phyloP scores from a whole-genome alignment of 2,888 invertebrate species.

The Luperina nickerlii region DNA sequence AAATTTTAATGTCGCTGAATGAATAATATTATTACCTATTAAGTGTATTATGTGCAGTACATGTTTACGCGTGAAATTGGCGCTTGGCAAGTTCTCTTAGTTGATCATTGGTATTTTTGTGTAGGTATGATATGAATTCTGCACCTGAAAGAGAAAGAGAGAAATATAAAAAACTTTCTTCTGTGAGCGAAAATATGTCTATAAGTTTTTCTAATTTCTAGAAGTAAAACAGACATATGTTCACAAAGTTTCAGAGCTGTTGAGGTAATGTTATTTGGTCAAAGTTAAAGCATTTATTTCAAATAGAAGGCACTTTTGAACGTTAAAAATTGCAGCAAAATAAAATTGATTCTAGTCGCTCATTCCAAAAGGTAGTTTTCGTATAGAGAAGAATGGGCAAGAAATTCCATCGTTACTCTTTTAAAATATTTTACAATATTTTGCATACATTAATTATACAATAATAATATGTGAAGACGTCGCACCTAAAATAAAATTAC shows the following conservation, averaged over 20 bases:
- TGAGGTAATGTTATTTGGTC: not conserved
- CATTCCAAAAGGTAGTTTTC: too few relatives aligned
- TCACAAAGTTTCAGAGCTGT: not conserved
- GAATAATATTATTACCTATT: not conserved
- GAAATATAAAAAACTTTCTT: not conserved
- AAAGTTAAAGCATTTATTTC: too few relatives aligned
- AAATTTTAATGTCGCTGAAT: not conserved
- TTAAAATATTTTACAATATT: too few relatives aligned
- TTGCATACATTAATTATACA: too few relatives aligned
- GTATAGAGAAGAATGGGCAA: too few relatives aligned
- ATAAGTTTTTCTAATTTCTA: not conserved
- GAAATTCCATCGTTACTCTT: too few relatives aligned
- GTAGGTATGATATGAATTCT: not conserved
- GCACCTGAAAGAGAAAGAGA: not conserved
- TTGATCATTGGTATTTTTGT: not conserved
- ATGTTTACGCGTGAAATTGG: not conserved
- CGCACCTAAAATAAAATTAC: too few relatives aligned
- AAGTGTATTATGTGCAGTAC: not conserved
- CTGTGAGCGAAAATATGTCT: not conserved
- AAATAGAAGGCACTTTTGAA: too few relatives aligned
- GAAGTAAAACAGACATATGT: not conserved
- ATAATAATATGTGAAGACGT: too few relatives aligned
- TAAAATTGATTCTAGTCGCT: too few relatives aligned
- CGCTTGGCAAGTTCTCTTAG: not conserved
- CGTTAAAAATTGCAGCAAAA: too few relatives aligned